Evolutionary conservation across 2,888 invertebrate genomes (phyloP).

Genomic region (Heliconius hortense): DNA sequence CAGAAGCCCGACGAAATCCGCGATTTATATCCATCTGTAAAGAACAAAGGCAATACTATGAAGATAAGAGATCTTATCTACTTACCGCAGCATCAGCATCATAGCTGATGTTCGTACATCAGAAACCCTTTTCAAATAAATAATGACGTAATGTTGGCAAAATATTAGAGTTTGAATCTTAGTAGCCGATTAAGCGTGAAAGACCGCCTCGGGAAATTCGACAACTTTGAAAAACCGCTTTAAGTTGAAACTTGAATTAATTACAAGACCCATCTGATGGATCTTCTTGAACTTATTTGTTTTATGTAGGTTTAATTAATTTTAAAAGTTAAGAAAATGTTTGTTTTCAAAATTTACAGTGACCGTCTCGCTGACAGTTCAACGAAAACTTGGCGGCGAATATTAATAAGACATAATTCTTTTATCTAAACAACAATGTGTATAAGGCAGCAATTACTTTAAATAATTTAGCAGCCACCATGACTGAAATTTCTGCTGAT

Average conservation of each 20-base stretch:
- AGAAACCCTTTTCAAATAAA: conserved; percentile 29
- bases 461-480: not conserved
- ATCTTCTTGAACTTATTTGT: conserved; percentile 32
- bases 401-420: not conserved
- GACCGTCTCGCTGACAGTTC: not conserved
- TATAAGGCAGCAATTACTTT: not conserved
- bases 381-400: not conserved
- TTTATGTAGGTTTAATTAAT: conserved; percentile 25
- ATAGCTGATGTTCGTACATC: conserved; percentile 11
- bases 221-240: conserved; percentile 37
- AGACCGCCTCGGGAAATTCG: conserved; percentile 40
- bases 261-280: conserved; percentile 36
- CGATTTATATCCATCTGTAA: conserved; percentile 31
- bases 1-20: conserved; percentile 22
- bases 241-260: conserved; percentile 36
- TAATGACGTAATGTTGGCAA: conserved; percentile 32
- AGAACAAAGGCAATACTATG: conserved; percentile 31
- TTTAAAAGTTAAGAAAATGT: conserved; percentile 7
- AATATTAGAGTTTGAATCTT: conserved; percentile 43
- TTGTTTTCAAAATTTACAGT: not conserved
- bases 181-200: conserved; percentile 58
- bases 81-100: conserved; percentile 23
- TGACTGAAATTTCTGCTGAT: not conserved
- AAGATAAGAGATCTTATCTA: conserved; percentile 33
- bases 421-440: not conserved